A percentile compares a stretch with the other conserved stretches of the same genome.
These are phyloP conservation scores for Cryptocephalus primarius DNA, from an alignment of 2,888 invertebrate genomes.

Conservation along the genomic window DNA sequence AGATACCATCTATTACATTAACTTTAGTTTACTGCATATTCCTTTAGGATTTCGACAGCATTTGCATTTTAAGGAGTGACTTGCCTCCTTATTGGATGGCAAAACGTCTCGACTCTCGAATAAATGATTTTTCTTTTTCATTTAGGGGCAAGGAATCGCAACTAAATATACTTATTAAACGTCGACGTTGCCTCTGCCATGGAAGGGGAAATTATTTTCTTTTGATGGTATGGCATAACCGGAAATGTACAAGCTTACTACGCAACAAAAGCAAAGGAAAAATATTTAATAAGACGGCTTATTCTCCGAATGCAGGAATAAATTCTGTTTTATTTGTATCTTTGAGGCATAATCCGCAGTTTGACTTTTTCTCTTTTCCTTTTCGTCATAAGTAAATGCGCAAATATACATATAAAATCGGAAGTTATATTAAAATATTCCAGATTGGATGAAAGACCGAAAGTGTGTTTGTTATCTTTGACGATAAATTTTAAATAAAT, in stretches of 20 bases:
- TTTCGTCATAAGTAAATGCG: too few species aligned
- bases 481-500: too few species aligned
- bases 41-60: constrained; percentile 23
- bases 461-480: too few species aligned
- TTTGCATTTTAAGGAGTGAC: constrained; percentile 24
- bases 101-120: constrained; percentile 14
- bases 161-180: constrained; percentile 12
- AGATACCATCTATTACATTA: constrained; percentile 29
- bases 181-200: background rate
- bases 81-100: constrained; percentile 14
- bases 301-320: background rate
- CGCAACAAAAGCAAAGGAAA: background rate
- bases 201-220: too few species aligned
- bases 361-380: too few species aligned
- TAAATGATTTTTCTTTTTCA: constrained; percentile 15
- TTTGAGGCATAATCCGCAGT: too few species aligned
- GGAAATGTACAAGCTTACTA: background rate
- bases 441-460: too few species aligned
- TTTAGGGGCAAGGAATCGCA: background rate
- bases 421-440: too few species aligned
- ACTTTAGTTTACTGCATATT: constrained; percentile 28
- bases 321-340: too few species aligned
- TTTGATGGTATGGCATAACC: background rate
- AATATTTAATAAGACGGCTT: background rate
- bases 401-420: too few species aligned